Evolutionary conservation across 2,113 vertebrate species (phyloP).

Genomic region (Struthidea cinerea): DNA sequence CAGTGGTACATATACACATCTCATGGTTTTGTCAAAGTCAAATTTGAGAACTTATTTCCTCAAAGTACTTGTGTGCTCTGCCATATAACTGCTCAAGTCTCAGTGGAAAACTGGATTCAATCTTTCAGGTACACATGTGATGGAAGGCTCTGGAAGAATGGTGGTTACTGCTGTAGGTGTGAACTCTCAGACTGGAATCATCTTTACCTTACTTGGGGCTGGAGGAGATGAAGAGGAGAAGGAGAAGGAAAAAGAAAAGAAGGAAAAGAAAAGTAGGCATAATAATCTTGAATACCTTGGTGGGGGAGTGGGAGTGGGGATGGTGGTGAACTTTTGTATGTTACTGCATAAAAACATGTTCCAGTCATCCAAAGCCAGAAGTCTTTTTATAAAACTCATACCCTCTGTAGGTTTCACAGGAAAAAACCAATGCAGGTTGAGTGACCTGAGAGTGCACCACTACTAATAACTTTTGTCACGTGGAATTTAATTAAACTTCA

Average conservation of each 20-base stretch:
- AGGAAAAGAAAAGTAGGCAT: constrained; percentile 90
- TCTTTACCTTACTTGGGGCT: constrained; percentile 92
- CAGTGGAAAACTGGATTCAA: not conserved
- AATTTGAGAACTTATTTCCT: not conserved
- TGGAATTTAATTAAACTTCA: not conserved
- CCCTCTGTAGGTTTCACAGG: not conserved
- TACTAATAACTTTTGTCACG: not conserved
- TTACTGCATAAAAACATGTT: not conserved
- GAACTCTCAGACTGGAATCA: constrained; percentile 99
- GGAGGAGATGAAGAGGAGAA: constrained; percentile 85
- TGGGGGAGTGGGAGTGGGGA: not conserved
- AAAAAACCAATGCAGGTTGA: rapidly evolving
- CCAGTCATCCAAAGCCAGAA: not conserved
- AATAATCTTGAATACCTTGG: not conserved
- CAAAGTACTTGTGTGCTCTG: not conserved
- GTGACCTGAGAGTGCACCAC: not conserved
- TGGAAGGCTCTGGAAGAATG: constrained; percentile 99
- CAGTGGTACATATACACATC: not conserved
- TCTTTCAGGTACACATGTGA: constrained; percentile 92
- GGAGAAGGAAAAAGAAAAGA: constrained; percentile 91
- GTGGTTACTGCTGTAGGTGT: constrained; percentile 94
- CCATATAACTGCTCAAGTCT: not conserved
- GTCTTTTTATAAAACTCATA: not conserved
- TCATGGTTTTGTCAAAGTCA: rapidly evolving
- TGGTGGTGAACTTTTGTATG: not conserved